Conservation (phyloP, 2,888 invertebrate genomes). For the Acronicta leporina region DNA sequence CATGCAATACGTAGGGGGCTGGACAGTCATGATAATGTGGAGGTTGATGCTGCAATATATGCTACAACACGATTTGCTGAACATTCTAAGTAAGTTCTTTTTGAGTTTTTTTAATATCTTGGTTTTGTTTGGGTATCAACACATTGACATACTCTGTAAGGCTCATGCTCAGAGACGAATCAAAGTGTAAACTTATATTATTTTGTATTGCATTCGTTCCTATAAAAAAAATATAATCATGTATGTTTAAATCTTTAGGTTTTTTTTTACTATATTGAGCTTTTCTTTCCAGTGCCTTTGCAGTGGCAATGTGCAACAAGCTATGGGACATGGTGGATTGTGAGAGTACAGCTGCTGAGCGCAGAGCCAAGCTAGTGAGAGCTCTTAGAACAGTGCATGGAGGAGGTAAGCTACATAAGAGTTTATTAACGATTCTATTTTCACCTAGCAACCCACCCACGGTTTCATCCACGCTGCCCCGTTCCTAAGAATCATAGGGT, state of each 20-base stretch:
- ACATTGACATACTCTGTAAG: no score
- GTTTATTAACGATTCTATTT: no score
- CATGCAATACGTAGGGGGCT: constrained; percentile 97
- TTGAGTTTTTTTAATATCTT: background rate
- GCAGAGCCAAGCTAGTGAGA: constrained; percentile 96
- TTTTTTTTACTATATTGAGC: background rate
- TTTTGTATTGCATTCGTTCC: no score
- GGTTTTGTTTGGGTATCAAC: no score
- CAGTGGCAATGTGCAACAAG: constrained; percentile 98
- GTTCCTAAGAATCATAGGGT: no score
- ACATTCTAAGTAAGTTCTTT: constrained; percentile 93
- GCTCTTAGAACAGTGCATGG: constrained; percentile 98
- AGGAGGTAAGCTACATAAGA: constrained; percentile 78
- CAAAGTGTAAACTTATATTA: no score
- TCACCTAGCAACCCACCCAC: no score
- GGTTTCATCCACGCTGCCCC: no score
- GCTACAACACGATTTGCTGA: constrained; percentile 98
- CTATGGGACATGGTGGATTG: constrained; percentile 98
- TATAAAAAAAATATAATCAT: no score
- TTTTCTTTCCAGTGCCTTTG: constrained; percentile 92
- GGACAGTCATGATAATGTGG: constrained; percentile 98
- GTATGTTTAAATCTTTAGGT: no score
- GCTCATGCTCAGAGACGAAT: no score
- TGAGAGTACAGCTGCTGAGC: constrained; percentile 96
- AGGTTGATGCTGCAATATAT: constrained; percentile 98